These are phyloP conservation scores for Trachelus tabidus DNA, from an alignment of 2,888 invertebrate species.

Conservation along the genomic window DNA sequence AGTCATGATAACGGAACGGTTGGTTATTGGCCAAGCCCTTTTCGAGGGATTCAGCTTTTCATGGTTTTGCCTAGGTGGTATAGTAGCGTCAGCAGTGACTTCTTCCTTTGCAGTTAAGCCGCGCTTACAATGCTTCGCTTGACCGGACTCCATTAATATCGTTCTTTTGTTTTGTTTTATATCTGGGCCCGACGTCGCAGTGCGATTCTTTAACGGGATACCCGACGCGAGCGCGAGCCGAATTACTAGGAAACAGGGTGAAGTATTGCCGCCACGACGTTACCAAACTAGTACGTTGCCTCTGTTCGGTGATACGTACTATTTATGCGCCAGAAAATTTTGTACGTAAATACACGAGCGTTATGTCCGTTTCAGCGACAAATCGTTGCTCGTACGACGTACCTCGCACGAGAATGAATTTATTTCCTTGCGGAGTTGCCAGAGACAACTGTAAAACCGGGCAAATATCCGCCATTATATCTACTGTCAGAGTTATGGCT, in stretches of 20 bases:
- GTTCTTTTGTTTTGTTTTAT: not conserved
- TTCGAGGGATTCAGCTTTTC: not conserved
- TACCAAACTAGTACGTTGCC: not conserved
- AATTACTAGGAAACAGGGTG: not conserved
- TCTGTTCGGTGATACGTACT: not conserved
- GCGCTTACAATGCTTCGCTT: not conserved
- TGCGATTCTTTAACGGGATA: not conserved
- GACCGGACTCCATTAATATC: slow-evolving; percentile 3
- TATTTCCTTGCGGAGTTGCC: not conserved
- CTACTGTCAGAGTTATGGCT: not conserved
- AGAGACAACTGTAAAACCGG: not conserved
- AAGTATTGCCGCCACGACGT: not conserved
- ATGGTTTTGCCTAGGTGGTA: not conserved
- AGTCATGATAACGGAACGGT: not conserved
- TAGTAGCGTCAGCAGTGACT: slow-evolving; percentile 1
- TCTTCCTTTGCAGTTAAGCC: not conserved
- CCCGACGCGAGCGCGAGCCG: not conserved
- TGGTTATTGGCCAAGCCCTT: not conserved
- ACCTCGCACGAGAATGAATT: not conserved
- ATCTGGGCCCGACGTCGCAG: not conserved
- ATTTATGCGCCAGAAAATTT: not conserved
- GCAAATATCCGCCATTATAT: not conserved
- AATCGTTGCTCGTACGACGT: not conserved
- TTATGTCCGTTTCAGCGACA: not conserved
- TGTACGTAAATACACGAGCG: not conserved